Evolutionary conservation across 2,113 vertebrate genomes (phyloP).

Genomic region (Zosterops hypoxanthus): DNA sequence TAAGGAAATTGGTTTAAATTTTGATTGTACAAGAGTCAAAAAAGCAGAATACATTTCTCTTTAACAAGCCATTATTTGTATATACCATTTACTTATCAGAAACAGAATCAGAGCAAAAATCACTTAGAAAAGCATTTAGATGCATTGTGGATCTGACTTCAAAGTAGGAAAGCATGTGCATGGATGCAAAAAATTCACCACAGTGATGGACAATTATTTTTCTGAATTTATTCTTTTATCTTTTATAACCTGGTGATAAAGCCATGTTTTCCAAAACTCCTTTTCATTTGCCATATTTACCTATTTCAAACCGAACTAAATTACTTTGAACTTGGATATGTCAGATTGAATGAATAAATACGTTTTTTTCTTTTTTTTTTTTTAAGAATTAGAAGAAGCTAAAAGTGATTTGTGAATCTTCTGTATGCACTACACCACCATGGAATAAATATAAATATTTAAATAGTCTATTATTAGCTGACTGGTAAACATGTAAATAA

Average conservation of each 20-base stretch:
- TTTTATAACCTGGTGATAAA: not conserved
- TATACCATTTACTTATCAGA: not conserved
- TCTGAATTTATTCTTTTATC: not conserved
- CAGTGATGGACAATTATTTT: not conserved
- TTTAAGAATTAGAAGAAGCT: not conserved
- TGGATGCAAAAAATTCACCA: not conserved
- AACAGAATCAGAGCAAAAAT: not conserved
- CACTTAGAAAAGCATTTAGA: not conserved
- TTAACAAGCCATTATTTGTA: not conserved
- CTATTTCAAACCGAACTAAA: not conserved
- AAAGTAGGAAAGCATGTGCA: not conserved
- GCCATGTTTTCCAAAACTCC: not conserved
- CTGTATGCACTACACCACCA: not conserved
- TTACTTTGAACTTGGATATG: not conserved
- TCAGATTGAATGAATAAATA: not conserved
- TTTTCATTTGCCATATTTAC: not conserved
- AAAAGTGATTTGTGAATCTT: not conserved
- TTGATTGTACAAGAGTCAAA: not conserved
- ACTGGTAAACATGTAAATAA: not conserved
- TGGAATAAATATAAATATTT: slow-evolving; percentile 16
- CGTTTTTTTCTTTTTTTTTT: not conserved
- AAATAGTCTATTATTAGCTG: slow-evolving; percentile 12
- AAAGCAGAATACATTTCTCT: not conserved
- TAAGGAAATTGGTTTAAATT: not conserved
- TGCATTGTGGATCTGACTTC: not conserved